phyloP scores from a whole-genome alignment of 1,140 invertebrate species.

The Campodea augens region DNA sequence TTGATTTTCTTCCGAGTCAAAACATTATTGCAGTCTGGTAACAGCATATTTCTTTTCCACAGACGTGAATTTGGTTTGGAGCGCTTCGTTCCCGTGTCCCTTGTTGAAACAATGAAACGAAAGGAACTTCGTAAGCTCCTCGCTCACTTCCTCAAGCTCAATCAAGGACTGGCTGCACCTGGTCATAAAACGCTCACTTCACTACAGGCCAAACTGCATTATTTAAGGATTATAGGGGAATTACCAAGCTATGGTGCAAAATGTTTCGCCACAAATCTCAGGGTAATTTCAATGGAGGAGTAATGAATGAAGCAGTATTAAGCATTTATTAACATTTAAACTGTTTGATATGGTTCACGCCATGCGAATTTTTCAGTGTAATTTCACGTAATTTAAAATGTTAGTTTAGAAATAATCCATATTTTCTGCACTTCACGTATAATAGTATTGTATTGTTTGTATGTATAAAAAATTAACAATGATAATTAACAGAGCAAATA shows the following conservation, averaged over 20 bases:
- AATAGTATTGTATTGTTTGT: too few relatives aligned
- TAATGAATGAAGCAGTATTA: too few relatives aligned
- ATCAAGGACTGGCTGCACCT: constrained; percentile 58
- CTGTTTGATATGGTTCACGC: too few relatives aligned
- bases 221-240: constrained; percentile 68
- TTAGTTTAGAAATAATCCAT: too few relatives aligned
- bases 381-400: too few relatives aligned
- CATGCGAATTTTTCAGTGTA: not conserved
- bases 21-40: too few relatives aligned
- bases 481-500: too few relatives aligned
- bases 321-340: too few relatives aligned
- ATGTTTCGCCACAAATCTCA: constrained; percentile 50
- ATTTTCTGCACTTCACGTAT: too few relatives aligned
- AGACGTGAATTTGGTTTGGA: constrained; percentile 76
- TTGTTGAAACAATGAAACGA: constrained; percentile 72
- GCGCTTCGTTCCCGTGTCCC: constrained; percentile 60
- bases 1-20: too few relatives aligned
- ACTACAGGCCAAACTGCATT: constrained; percentile 78
- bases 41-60: too few relatives aligned
- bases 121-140: constrained; percentile 71
- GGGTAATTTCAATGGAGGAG: constrained; percentile 22
- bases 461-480: too few relatives aligned
- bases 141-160: constrained; percentile 66
- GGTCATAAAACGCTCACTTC: constrained; percentile 64
- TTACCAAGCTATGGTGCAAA: constrained; percentile 76